A percentile compares a stretch with the other conserved stretches of the same genome.
Conservation (phyloP, 2,113 vertebrate species). For the Nesoenas mayeri region DNA sequence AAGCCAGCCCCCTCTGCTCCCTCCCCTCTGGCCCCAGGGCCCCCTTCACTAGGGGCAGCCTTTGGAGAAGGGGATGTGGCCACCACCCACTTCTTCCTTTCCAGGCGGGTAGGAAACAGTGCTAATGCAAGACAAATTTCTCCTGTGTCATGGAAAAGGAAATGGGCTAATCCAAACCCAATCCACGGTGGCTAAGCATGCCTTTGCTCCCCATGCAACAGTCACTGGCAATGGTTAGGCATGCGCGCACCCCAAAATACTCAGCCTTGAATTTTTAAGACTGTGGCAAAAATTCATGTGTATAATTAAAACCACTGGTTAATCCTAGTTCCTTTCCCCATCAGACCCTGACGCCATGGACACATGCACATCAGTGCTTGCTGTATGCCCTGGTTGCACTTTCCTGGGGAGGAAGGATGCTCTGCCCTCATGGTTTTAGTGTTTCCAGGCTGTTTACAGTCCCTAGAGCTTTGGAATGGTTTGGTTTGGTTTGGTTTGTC, state of each 20-base stretch:
- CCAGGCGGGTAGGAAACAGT: conserved; percentile 18
- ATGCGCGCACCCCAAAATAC: neutral
- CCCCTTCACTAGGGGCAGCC: neutral
- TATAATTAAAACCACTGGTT: neutral
- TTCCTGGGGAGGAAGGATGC: neutral
- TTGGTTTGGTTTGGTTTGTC: neutral
- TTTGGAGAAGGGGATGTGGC: conserved; percentile 49
- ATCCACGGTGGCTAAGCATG: rapidly evolving
- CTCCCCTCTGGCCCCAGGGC: rapidly evolving
- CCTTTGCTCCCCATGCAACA: neutral
- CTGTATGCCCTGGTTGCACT: neutral
- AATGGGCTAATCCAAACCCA: neutral
- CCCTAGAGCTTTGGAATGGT: neutral
- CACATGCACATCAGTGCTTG: neutral
- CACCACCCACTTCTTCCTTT: conserved; percentile 60
- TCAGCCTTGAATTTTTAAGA: neutral
- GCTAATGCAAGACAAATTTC: conserved; percentile 9
- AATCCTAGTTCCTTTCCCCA: neutral
- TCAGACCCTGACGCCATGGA: neutral
- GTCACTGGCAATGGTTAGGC: neutral
- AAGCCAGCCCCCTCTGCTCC: neutral
- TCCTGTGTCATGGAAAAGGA: conserved; percentile 25
- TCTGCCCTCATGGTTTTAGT: neutral
- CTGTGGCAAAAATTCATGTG: neutral
- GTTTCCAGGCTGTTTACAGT: neutral